Evolutionary conservation across 2,888 invertebrate genomes (phyloP), one percentile per base, ranked within the genome.

Genomic region (Cryptus viduatorius): DNA sequence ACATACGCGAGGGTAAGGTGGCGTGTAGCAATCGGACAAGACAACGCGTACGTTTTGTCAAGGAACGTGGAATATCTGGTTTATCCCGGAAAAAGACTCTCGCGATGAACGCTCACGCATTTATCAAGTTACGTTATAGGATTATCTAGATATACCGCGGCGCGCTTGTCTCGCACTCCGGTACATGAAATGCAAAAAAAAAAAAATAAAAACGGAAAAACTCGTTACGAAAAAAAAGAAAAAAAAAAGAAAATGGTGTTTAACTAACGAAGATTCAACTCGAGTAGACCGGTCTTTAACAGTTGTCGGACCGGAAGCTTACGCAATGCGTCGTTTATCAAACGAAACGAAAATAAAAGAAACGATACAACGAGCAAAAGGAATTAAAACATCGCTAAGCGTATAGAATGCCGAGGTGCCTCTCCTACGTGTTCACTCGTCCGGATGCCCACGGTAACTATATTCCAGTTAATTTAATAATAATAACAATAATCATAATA

Each of bases 61-160:
- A 64, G 12, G 12, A 29, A 14, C 19, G 50, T 24, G 31, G 37
- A 24, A 31, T 75, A 84, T 84, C 82, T 79, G 59, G 81, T 76
- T 61, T 84, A 79, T 84, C 59, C 79, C 84, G 79, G 81, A 82
- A 84, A 76, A 84, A 79, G 76, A 71, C 76, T 56, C 24, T 24
- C 56, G 56, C 56, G 53, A 72, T 77, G 65, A 79, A 81, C 78
- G 71, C 78, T 64, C 75, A 81, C 81, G 73, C 81, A 78, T 84
- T 84, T 81, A 84, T 84, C 78, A 78, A 81, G 84, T 82, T 77
- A 61, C 77, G 73, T 73, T 64, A 65, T 65, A 71, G 82, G 68
- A 84, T 84, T 84, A 84, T 84, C 82, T 65, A 44, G 79, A 82
- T 82, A 76, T 42, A 69, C 73, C 73, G 73, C 24, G 31, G 29